phyloP scores from a whole-genome alignment of 2,797 vertebrate genomes.

The Pseudocheirus occidentalis region DNA sequence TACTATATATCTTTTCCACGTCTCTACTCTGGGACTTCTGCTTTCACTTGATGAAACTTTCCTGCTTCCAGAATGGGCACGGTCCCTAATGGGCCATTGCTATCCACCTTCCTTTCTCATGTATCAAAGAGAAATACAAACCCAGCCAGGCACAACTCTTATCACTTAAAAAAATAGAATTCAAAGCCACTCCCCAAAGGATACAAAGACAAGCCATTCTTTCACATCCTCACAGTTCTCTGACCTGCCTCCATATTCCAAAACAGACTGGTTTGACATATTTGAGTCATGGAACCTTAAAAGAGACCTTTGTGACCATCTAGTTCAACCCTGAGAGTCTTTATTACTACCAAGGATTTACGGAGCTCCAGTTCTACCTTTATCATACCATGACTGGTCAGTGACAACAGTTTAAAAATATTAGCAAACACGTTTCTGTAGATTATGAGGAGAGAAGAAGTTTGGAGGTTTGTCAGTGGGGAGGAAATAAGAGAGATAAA shows the following conservation, averaged over 20 bases:
- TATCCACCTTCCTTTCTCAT: neutral
- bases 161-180: neutral
- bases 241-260: neutral
- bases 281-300: neutral
- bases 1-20: neutral
- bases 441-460: neutral
- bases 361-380: neutral
- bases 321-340: neutral
- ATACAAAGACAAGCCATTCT: neutral
- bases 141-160: neutral
- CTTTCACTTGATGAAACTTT: neutral
- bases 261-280: neutral
- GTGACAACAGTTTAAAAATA: neutral
- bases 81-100: neutral
- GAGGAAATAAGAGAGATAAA: neutral
- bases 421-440: neutral
- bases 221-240: neutral
- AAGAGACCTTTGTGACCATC: neutral
- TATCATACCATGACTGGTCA: too few relatives aligned
- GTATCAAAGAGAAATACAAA: neutral
- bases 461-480: neutral
- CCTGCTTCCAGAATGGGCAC: neutral
- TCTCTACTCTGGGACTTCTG: neutral
- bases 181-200: neutral
- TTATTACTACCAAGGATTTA: neutral